These are phyloP conservation scores for Lutraria rhynchaena DNA, from an alignment of 1,140 invertebrate genomes.

Conservation along the genomic window DNA sequence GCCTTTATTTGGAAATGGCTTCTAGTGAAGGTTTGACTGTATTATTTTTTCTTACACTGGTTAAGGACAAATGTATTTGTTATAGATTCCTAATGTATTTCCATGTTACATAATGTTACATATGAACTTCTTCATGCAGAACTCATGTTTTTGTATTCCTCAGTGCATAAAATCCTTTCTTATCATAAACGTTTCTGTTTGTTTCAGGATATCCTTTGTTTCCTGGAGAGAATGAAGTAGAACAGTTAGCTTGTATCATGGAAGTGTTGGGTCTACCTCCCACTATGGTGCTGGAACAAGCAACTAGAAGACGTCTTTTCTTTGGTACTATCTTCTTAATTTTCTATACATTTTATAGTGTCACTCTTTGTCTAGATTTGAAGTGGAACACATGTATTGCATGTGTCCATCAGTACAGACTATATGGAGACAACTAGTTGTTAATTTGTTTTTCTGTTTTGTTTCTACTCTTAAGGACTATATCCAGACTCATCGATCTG, in stretches of 20 bases:
- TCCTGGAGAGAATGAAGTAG: constrained; percentile 82
- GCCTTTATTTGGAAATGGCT: too few relatives aligned
- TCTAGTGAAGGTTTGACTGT: background rate
- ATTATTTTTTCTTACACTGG: background rate
- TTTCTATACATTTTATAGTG: too few relatives aligned
- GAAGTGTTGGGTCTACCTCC: constrained; percentile 80
- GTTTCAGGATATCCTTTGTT: constrained; percentile 82
- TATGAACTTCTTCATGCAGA: background rate
- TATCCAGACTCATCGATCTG: too few relatives aligned
- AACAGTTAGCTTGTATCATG: constrained; percentile 83
- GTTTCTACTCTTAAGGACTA: too few relatives aligned
- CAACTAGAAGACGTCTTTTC: constrained; percentile 78
- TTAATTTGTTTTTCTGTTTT: too few relatives aligned
- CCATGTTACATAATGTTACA: background rate
- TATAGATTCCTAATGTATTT: background rate
- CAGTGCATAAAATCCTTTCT: too few relatives aligned
- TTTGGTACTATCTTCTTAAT: constrained; percentile 78
- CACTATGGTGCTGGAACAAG: constrained; percentile 76
- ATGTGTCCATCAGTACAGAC: too few relatives aligned
- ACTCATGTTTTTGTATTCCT: too few relatives aligned
- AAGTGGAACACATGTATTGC: too few relatives aligned
- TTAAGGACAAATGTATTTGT: background rate
- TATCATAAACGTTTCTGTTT: too few relatives aligned
- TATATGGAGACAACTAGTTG: background rate
- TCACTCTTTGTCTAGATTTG: too few relatives aligned